A percentile compares a stretch with the other conserved stretches of the same genome.
Conservation (phyloP, 2,113 vertebrate genomes). For the Marcusenius ussheri region DNA sequence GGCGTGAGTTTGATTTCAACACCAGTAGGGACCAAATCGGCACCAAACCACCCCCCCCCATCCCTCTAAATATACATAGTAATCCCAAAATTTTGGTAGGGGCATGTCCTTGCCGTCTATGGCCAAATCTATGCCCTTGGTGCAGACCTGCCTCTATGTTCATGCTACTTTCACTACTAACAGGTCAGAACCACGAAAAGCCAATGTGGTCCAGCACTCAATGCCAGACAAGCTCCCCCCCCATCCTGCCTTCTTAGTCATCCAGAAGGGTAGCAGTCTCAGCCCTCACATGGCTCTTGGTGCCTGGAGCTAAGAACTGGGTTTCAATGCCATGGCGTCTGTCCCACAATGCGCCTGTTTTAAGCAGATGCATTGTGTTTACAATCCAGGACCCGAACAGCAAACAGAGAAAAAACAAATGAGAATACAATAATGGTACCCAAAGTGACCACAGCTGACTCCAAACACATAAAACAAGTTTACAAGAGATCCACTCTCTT, state of each 20-base stretch:
- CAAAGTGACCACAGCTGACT: slow-evolving; percentile 54
- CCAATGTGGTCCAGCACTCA: not conserved
- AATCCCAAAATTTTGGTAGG: not conserved
- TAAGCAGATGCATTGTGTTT: not conserved
- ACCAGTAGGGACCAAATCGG: not conserved
- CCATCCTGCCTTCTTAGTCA: not conserved
- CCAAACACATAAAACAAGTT: slow-evolving; percentile 56
- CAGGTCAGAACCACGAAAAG: slow-evolving; percentile 24
- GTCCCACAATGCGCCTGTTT: not conserved
- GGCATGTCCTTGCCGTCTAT: not conserved
- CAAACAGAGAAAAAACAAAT: slow-evolving; percentile 17
- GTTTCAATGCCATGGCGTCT: not conserved
- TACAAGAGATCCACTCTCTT: slow-evolving; percentile 44
- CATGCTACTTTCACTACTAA: slow-evolving; percentile 15
- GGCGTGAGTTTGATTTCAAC: not conserved
- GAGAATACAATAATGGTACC: slow-evolving; percentile 36
- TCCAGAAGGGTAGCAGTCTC: not conserved
- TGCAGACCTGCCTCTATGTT: not conserved
- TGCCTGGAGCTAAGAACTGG: not conserved
- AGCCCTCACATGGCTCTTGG: not conserved
- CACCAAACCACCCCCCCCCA: not conserved
- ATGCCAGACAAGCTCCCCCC: not conserved
- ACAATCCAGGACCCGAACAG: slow-evolving; percentile 3
- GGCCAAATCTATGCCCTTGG: not conserved
- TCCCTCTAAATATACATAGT: not conserved